Base-by-base conservation (phyloP, 1,140 invertebrate genomes). In the Carposina sasakii region DNA sequence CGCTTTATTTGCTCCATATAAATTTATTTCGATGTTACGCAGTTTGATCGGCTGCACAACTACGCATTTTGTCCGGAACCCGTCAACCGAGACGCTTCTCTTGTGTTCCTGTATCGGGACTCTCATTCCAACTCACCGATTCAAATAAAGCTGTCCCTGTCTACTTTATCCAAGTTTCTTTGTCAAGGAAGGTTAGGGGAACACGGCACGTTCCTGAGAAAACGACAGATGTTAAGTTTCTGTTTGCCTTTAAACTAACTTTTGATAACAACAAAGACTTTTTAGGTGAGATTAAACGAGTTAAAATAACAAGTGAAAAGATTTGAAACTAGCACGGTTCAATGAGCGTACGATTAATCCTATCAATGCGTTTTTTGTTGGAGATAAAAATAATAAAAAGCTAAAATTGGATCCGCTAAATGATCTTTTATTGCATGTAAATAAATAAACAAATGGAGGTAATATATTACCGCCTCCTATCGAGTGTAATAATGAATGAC, bases 191-290 rank as follows among this genome's bases (percentile, higher is more conserved):
- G 64, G 61, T 77, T 75, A 77, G 76, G 71, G 73, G 74, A 56
- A 72, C 67, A 67, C 71, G 66, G 71, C 74, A 77, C 74, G 76
- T 64, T 77, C 74, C 73, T 81, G 76, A 73, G 76, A 81, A 79
- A 76, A 62, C 65, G 68, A 73, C 76, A 81, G 74, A 81, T 81
- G 76, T 76, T 62, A 69, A 71, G 59, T 51, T 65, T 71, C 67
- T 48, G 26, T 49, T 53, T 56, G n/a, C n/a, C n/a, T n/a, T n/a
- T n/a, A n/a, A n/a, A n/a, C n/a, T n/a, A n/a, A 67, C 60, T 59
- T 71, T 68, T 67, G 66, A 64, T 69, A 71, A 69, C 54, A n/a
- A n/a, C n/a, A n/a, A n/a, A n/a, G n/a, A n/a, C n/a, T n/a, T n/a
- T n/a, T n/a, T n/a, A n/a, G n/a, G n/a, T n/a, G n/a, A n/a, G n/a